phyloP scores from a whole-genome alignment of 2,113 vertebrate genomes.

The Dicrurus megarhynchus region DNA sequence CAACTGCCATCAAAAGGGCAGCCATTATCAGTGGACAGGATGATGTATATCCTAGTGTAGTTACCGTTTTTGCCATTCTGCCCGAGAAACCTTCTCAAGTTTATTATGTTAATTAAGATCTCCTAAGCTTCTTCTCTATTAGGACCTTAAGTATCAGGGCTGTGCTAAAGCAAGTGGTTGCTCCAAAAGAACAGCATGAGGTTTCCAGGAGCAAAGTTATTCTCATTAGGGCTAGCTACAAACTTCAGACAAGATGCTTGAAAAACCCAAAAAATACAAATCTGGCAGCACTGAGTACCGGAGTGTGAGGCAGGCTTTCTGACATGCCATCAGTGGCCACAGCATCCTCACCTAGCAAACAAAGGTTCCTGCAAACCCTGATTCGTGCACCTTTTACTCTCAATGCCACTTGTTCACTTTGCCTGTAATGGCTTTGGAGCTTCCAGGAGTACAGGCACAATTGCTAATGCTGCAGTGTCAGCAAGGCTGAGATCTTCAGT shows the following conservation, averaged over 20 bases:
- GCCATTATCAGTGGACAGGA: not conserved
- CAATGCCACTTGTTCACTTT: not conserved
- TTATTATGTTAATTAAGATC: not conserved
- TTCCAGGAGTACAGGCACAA: not conserved
- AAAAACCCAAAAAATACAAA: not conserved
- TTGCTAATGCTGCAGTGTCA: not conserved
- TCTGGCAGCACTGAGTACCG: not conserved
- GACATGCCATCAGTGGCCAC: accelerated
- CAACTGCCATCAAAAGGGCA: not conserved
- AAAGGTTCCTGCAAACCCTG: not conserved
- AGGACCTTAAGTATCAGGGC: not conserved
- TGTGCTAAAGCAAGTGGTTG: not conserved
- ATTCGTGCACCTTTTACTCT: not conserved
- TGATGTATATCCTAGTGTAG: not conserved
- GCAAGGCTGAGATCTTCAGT: not conserved
- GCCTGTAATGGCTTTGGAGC: not conserved
- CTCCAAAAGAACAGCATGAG: not conserved
- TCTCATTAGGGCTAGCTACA: not conserved
- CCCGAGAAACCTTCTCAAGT: not conserved
- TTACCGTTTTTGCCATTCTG: not conserved
- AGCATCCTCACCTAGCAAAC: not conserved
- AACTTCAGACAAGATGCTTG: not conserved
- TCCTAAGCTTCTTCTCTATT: not conserved
- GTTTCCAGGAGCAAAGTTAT: not conserved
- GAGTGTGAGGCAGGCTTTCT: not conserved